Evolutionary conservation across 2,113 vertebrate genomes (phyloP).

Genomic region (Piprites chloris): DNA sequence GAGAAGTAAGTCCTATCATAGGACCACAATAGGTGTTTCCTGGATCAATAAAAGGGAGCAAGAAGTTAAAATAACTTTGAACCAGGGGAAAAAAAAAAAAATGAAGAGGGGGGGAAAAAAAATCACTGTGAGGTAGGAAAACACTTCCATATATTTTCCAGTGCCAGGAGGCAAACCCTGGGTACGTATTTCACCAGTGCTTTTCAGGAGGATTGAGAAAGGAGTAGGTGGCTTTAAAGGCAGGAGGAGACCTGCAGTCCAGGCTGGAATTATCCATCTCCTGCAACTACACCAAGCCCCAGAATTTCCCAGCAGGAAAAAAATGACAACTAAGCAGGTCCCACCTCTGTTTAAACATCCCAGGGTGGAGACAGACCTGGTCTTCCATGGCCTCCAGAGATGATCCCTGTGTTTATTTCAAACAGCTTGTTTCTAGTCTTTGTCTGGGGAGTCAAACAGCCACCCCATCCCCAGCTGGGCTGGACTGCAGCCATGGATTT

Average conservation of each 20-base stretch:
- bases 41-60: not conserved
- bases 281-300: not conserved
- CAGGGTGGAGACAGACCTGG: not conserved
- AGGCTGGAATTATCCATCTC: not conserved
- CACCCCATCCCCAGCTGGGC: not conserved
- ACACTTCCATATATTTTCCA: not conserved
- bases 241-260: not conserved
- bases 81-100: not conserved
- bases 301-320: not conserved
- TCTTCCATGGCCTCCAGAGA: not conserved
- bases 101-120: fast-evolving
- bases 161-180: not conserved
- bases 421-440: not conserved
- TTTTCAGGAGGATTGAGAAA: not conserved
- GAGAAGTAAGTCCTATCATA: not conserved
- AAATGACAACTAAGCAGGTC: not conserved
- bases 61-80: not conserved
- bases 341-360: not conserved
- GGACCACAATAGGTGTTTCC: not conserved
- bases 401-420: not conserved
- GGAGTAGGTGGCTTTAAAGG: not conserved
- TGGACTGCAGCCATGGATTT: not conserved
- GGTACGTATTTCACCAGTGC: not conserved
- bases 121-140: not conserved
- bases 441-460: not conserved